These are phyloP conservation scores for Circaetus cinerascens DNA, from an alignment of 2,113 vertebrate species.

Conservation along the genomic window DNA sequence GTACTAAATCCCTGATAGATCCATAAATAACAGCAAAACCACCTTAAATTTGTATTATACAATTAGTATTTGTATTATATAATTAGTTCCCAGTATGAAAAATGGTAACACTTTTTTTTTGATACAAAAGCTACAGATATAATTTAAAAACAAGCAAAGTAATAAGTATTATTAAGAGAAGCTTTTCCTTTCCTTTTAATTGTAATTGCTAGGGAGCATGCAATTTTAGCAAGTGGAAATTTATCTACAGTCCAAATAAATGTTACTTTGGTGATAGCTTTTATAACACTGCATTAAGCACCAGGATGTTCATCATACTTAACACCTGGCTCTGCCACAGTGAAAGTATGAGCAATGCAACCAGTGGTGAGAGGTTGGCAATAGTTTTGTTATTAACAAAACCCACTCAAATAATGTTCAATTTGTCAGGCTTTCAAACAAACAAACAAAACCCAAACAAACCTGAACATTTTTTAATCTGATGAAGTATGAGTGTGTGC, in stretches of 20 bases:
- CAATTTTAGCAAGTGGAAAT: background rate
- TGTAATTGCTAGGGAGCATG: background rate
- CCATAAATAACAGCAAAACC: background rate
- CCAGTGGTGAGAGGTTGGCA: background rate
- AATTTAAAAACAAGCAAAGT: background rate
- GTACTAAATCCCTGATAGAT: background rate
- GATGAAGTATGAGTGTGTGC: background rate
- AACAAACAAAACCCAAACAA: background rate
- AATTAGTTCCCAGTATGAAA: background rate
- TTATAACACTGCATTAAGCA: background rate
- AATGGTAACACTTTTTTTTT: background rate
- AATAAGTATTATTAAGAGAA: background rate
- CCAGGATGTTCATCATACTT: background rate
- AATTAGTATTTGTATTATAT: background rate
- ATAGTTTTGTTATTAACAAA: background rate
- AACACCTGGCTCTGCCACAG: background rate
- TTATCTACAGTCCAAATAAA: background rate
- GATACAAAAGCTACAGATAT: background rate
- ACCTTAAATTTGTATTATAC: background rate
- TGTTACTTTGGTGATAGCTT: background rate
- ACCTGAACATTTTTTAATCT: background rate
- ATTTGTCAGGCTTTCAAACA: background rate
- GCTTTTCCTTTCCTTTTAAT: background rate
- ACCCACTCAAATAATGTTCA: background rate
- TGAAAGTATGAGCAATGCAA: background rate